Evolutionary conservation across 2,113 vertebrate genomes (phyloP), one percentile per base, ranked within the genome.

Genomic region (Saccopteryx bilineata): DNA sequence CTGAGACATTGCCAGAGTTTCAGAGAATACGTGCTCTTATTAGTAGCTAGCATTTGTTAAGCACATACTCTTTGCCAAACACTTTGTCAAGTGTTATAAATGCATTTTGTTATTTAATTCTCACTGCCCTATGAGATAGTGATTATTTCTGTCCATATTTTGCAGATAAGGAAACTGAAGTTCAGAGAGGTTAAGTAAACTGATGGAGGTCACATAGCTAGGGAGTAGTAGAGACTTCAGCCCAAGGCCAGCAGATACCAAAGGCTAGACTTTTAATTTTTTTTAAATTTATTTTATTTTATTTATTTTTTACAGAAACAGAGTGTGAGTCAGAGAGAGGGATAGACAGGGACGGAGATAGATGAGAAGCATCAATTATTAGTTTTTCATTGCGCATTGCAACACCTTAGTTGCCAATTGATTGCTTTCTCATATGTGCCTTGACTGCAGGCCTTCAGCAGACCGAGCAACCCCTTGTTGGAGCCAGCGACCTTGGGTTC

Each of bases 101-200:
- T 48, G 7, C 9, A 9, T 80, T 87, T 84, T 92, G 61, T 71
- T 76, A 65, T 83, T 90, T 87, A 60, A 61, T 71, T 85, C 12
- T 90, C 68, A n/a, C 46, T 39, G 21, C 10, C 48, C 21, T 46
- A 13, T 48, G 68, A 92, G 33, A 60, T 18, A 31, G 7, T 5
- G 17, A 26, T 31, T 78, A 72, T 87, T 91, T 60, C 23, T 82
- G 56, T 15, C 46, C 26, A 46, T 14, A 50, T 81, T 92, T 81
- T 54, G 66, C 26, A 88, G 58, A 76, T 46, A 75, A 80, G 60
- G 90, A 96, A 88, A 85, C 17, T 12, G 8, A 85, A 83, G 80
- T 15, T 85, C n/a, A 72, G 88, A 78, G 76, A 87, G 17, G 58
- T 90, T 92, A 93, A 94, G 28, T 60, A 82, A 92, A 80, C 46